Evolutionary conservation across 2,888 invertebrate species (phyloP), one percentile per base, ranked within the genome.

Genomic region (Watsonalla binaria): DNA sequence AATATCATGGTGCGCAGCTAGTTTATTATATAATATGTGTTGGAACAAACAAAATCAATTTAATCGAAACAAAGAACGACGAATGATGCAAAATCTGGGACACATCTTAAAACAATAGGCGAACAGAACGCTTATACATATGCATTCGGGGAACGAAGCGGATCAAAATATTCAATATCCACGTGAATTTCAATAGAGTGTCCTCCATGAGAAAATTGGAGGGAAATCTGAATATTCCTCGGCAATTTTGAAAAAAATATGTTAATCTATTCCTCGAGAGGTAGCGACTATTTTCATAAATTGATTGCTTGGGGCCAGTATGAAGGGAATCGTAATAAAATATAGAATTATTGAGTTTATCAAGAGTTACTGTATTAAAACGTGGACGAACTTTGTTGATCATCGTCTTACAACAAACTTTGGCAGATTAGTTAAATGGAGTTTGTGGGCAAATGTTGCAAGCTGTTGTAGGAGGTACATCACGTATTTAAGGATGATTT

Each of bases 181-280:
- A 80, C 76, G 77, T 74, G 80, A 82, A 84, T 82, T 80, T 78
- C 76, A 85, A 85, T 82, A 72, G 76, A 84, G 78, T 77, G 79
- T 78, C 80, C 82, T 82, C 76, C 69, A 76, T 75, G 74, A 76
- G 80, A 81, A 86, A 84, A 86, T 86, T 85, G 83, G 75, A 83
- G 72, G 74, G 68, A 80, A 78, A 83, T 86, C 84, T 86, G 85
- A 86, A 88, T 88, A 88, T 86, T 86, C 86, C 70, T 71, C 74
- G 74, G 69, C 77, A 80, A 80, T 84, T 82, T 79, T 66, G 74
- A 79, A 82, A 84, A 82, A 86, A 85, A 80, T 81, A 84, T 86
- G 85, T 76, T 83, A 86, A 86, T 87, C 75, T 84, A 81, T 84
- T 82, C 83, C 68, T 68, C 63, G 69, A 71, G 74, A 73, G 75